phyloP scores from a whole-genome alignment of 2,888 invertebrate species.

The Monopis laevigella region DNA sequence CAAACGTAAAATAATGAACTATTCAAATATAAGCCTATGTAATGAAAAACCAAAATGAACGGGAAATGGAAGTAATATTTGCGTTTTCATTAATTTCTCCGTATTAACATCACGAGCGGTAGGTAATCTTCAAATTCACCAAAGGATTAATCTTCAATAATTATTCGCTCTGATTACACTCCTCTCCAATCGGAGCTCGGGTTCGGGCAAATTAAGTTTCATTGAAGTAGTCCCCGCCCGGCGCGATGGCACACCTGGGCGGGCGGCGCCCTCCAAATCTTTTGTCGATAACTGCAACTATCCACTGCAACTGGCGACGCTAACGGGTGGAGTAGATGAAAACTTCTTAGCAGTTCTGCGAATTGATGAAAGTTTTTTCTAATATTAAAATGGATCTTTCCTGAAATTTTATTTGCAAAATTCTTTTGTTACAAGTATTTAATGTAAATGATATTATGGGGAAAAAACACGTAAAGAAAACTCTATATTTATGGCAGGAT shows the following conservation, averaged over 20 bases:
- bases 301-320: slow-evolving; percentile 6
- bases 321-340: slow-evolving; percentile 6
- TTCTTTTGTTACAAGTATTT: no score
- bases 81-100: background rate
- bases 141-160: slow-evolving; percentile 12
- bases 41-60: no score
- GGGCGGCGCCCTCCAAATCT: slow-evolving; percentile 5
- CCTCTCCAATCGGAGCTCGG: slow-evolving; percentile 8
- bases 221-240: slow-evolving; percentile 4
- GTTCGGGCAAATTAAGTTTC: slow-evolving; percentile 9
- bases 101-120: slow-evolving; percentile 2
- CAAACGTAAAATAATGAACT: no score
- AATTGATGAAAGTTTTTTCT: slow-evolving; percentile 2
- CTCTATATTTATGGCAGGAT: no score
- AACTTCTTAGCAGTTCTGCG: slow-evolving; percentile 2
- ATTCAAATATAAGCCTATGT: no score
- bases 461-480: no score
- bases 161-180: slow-evolving; percentile 11
- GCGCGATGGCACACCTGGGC: background rate
- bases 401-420: no score
- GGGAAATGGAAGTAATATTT: slow-evolving; percentile 2
- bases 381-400: background rate
- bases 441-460: no score
- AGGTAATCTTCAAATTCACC: slow-evolving; percentile 6
- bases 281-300: slow-evolving; percentile 10